These are phyloP conservation scores for Galerucella nymphaeae DNA, from an alignment of 2,888 invertebrate species.

Conservation along the genomic window DNA sequence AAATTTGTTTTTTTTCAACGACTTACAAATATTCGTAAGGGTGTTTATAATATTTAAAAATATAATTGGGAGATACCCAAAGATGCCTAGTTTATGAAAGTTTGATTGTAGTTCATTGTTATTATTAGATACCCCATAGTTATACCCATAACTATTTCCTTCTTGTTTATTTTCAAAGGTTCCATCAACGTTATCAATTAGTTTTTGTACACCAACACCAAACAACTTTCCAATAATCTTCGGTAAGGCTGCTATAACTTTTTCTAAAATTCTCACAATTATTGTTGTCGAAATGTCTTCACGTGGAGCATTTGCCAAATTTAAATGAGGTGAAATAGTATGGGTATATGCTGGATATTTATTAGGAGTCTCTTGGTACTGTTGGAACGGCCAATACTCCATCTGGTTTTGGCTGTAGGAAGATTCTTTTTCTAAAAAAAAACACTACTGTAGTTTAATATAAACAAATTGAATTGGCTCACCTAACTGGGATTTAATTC, in stretches of 20 bases:
- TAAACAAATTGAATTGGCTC: slow-evolving; percentile 41
- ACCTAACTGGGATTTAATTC: slow-evolving; percentile 60
- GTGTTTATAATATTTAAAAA: slow-evolving; percentile 57
- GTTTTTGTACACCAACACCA: slow-evolving; percentile 47
- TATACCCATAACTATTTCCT: slow-evolving; percentile 37
- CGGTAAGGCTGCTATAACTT: slow-evolving; percentile 56
- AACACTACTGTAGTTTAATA: slow-evolving; percentile 27
- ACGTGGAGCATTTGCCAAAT: slow-evolving; percentile 23
- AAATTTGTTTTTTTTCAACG: slow-evolving; percentile 59
- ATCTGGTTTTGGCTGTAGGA: background rate
- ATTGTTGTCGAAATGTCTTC: slow-evolving; percentile 44
- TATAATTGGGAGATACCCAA: slow-evolving; percentile 59
- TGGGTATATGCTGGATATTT: slow-evolving; percentile 6
- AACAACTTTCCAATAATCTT: slow-evolving; percentile 55
- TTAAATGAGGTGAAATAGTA: background rate
- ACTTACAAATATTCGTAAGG: slow-evolving; percentile 41
- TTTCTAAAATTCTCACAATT: slow-evolving; percentile 59
- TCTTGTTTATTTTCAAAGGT: slow-evolving; percentile 12
- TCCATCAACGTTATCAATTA: slow-evolving; percentile 30
- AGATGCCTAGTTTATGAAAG: slow-evolving; percentile 55
- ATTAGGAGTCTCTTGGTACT: slow-evolving; percentile 2
- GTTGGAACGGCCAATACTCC: slow-evolving; percentile 18
- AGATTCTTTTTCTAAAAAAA: slow-evolving; percentile 23
- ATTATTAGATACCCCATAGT: slow-evolving; percentile 30
- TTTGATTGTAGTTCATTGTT: slow-evolving; percentile 45